Percentiles rank a stretch among this genome's conserved stretches.
phyloP scores from a whole-genome alignment of 2,888 invertebrate genomes.

The Apoda limacodes region DNA sequence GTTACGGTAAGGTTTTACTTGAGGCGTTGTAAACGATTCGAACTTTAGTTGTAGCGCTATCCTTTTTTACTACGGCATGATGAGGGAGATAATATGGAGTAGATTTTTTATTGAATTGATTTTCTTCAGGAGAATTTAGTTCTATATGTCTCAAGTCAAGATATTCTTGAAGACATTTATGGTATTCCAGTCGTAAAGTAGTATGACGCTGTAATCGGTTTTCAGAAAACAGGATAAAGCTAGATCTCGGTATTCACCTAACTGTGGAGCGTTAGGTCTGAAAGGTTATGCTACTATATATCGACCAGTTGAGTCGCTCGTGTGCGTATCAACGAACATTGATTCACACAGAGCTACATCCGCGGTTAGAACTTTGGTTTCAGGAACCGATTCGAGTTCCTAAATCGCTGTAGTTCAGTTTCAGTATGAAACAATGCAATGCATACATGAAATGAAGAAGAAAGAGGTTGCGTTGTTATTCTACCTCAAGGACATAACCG shows the following conservation, averaged over 20 bases:
- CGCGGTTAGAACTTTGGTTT: not conserved
- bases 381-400: constrained; percentile 3
- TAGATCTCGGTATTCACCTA: constrained; percentile 1
- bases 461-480: not conserved
- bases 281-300: constrained; percentile 4
- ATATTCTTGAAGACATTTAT: constrained; percentile 4
- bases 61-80: no score
- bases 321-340: constrained; percentile 5
- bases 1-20: no score
- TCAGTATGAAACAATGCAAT: no score
- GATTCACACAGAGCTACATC: constrained; percentile 4
- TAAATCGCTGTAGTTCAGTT: no score
- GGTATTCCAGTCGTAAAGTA: constrained; percentile 2
- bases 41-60: no score
- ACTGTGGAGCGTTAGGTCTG: constrained; percentile 1
- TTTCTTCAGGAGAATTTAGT: no score
- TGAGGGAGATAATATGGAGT: no score
- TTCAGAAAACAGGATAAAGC: no score
- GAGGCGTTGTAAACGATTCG: no score
- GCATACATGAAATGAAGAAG: no score
- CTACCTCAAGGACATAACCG: constrained; percentile 4
- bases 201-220: constrained; percentile 4
- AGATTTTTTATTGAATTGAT: no score
- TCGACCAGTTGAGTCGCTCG: constrained; percentile 4
- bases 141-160: constrained; percentile 4